A percentile compares a stretch with the other conserved stretches of the same genome.
phyloP scores from a whole-genome alignment of 2,797 vertebrate genomes.

The Limnodromus scolopaceus region DNA sequence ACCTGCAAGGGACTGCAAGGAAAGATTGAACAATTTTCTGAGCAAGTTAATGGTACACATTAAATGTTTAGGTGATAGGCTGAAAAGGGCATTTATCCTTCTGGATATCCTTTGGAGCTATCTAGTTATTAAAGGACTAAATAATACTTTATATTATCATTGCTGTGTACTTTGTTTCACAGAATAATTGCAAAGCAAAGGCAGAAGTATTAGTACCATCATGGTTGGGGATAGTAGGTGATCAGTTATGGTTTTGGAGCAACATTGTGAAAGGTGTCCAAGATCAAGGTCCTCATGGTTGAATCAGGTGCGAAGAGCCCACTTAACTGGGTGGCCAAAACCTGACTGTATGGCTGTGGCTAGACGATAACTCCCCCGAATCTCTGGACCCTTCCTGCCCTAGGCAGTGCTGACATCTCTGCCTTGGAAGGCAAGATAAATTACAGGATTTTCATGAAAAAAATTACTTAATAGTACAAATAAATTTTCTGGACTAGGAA shows the following conservation, averaged over 20 bases:
- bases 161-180: neutral
- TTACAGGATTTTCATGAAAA: neutral
- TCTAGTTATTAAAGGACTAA: neutral
- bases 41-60: neutral
- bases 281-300: neutral
- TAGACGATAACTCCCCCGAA: neutral
- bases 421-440: neutral
- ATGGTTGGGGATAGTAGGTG: neutral
- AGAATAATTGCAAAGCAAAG: neutral
- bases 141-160: neutral
- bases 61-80: neutral
- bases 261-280: neutral
- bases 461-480: neutral
- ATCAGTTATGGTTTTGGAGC: neutral
- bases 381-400: neutral
- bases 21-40: neutral
- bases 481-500: neutral
- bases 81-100: neutral
- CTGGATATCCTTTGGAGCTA: neutral
- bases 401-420: neutral
- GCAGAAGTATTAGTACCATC: accelerated
- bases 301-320: neutral
- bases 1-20: neutral
- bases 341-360: neutral
- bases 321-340: neutral